phyloP scores from a whole-genome alignment of 2,113 vertebrate genomes.

The Petrocephalus zakoni region DNA sequence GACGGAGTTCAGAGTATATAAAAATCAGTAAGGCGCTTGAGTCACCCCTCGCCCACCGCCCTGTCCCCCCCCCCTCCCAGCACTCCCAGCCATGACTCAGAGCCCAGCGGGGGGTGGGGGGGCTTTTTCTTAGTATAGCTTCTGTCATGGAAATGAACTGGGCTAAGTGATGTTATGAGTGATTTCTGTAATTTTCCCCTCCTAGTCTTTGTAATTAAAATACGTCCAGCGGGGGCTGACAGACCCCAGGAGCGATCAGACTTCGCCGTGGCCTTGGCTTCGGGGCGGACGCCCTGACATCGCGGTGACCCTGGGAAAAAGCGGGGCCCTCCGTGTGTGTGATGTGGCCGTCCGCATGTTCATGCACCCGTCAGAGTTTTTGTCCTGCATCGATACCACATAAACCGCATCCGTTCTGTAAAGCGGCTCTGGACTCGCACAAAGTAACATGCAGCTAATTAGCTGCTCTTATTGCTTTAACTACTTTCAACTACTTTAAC shows the following conservation, averaged over 20 bases:
- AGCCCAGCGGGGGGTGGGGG: not conserved
- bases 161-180: conserved; percentile 50
- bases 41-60: not conserved
- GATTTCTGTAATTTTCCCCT: conserved; percentile 36
- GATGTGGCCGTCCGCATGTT: too few relatives aligned
- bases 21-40: conserved; percentile 30
- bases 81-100: conserved; percentile 9
- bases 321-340: not conserved
- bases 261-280: not conserved
- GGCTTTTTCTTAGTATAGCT: conserved; percentile 33
- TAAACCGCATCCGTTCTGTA: not conserved
- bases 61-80: not conserved
- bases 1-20: conserved; percentile 49
- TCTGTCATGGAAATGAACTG: conserved; percentile 43
- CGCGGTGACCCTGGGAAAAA: not conserved
- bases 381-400: not conserved
- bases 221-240: not conserved
- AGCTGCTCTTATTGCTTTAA: not conserved
- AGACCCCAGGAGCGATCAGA: not conserved
- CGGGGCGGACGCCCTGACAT: not conserved
- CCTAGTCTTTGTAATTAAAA: not conserved
- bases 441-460: not conserved
- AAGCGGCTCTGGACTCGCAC: not conserved
- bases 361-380: not conserved
- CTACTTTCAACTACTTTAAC: not conserved